These are phyloP conservation scores for Phymatocera aterrima DNA, from an alignment of 2,888 invertebrate genomes.

Conservation along the genomic window DNA sequence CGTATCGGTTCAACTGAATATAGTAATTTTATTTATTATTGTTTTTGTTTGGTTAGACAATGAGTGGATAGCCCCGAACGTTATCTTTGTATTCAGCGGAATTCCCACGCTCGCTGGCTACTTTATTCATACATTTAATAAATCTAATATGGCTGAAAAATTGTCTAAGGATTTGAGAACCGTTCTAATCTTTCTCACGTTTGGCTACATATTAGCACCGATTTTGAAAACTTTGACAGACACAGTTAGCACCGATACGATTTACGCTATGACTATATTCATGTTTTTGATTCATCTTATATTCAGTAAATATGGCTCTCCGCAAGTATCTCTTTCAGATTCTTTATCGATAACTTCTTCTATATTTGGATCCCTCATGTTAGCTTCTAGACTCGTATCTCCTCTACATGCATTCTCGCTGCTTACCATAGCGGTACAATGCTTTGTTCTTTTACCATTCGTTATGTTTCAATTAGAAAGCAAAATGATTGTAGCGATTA, in stretches of 20 bases:
- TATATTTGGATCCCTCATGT: conserved; percentile 95
- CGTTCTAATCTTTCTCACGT: conserved; percentile 87
- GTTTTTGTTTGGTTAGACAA: conserved; percentile 86
- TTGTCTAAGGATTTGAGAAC: conserved; percentile 83
- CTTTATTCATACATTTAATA: conserved; percentile 75
- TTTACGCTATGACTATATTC: conserved; percentile 93
- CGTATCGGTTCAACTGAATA: conserved; percentile 88
- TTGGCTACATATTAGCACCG: conserved; percentile 94
- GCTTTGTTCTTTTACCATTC: conserved; percentile 93
- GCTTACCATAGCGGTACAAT: conserved; percentile 90
- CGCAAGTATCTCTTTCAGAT: conserved; percentile 92
- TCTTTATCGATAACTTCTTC: conserved; percentile 96
- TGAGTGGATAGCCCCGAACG: conserved; percentile 80
- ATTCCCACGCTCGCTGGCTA: conserved; percentile 80
- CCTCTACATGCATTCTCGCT: conserved; percentile 93
- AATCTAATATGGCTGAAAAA: conserved; percentile 56
- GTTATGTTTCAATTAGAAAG: conserved; percentile 81
- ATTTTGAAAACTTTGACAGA: conserved; percentile 95
- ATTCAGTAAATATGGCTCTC: conserved; percentile 94
- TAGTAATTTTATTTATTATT: conserved; percentile 84
- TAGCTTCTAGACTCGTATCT: conserved; percentile 92
- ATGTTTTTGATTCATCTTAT: conserved; percentile 93
- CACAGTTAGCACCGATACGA: conserved; percentile 97
- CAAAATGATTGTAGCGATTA: conserved; percentile 77
- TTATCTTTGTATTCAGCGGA: conserved; percentile 79